These are phyloP conservation scores for Cosmorhoe ocellata DNA, from an alignment of 2,888 invertebrate genomes.

Conservation along the genomic window DNA sequence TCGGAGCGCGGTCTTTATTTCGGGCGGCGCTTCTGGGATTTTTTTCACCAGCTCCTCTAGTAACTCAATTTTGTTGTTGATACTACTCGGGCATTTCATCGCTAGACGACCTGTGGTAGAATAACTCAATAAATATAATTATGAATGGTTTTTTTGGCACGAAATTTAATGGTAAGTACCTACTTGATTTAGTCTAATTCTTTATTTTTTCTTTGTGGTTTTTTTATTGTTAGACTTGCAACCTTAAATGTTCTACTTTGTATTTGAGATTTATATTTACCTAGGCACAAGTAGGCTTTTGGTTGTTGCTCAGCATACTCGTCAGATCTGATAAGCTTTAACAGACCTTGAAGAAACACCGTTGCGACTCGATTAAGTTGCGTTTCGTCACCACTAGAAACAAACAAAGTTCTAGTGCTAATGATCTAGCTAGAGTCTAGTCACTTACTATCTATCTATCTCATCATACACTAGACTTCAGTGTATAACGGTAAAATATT, in stretches of 20 bases:
- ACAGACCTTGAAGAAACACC: conserved; percentile 88
- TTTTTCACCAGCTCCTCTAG: conserved; percentile 76
- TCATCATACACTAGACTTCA: no score
- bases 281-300: conserved; percentile 89
- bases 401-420: not conserved
- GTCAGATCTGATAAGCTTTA: conserved; percentile 86
- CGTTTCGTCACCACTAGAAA: conserved; percentile 81
- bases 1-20: conserved; percentile 84
- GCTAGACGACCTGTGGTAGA: conserved; percentile 67
- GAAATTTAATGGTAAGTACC: no score
- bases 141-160: no score
- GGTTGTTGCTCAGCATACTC: conserved; percentile 84
- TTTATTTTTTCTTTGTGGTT: no score
- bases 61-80: conserved; percentile 66
- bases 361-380: conserved; percentile 85
- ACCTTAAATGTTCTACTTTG: no score
- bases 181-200: no score
- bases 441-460: no score
- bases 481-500: no score
- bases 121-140: no score
- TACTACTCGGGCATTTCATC: conserved; percentile 64
- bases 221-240: no score
- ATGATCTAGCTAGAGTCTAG: no score
- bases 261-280: conserved; percentile 58
- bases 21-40: conserved; percentile 74